Base-by-base conservation (phyloP, 2,888 invertebrate genomes). In the Epistrophe grossulariae region DNA sequence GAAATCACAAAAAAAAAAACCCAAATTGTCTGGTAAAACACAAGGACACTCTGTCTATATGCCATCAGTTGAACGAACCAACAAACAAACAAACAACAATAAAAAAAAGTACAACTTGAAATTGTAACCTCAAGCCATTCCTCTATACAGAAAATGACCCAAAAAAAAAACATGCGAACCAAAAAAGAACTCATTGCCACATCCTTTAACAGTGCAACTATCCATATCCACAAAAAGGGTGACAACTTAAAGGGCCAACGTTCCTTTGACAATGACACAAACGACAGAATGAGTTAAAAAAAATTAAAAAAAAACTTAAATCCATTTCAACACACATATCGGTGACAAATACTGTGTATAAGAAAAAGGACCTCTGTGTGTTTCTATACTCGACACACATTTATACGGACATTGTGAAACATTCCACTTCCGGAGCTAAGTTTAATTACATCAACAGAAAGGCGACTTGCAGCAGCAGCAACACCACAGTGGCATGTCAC, bases 371-470 rank as follows among this genome's bases (percentile, higher is more conserved):
- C 31, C 7, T 64, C 17, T 43, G 15, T 40, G 7, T 2, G 5
- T 52, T 24, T 50, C 6, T 50, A 19, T 50, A 2, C 4, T 31
- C 64, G 15, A 11, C 2, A 38, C 24, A 70, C 8, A 64, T 24
- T 24, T 19, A 68, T 28, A 55, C 2, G 68, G 48, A 66, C 68
- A 68, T 11, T 64, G 71, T 64, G 55, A 73, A 79, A 73, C 59
- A 71, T 80, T 50, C 45, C 59, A 45, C 68, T 55, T 62, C 62
- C 19, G 45, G 35, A 52, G 31, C 71, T 62, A 84, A 79, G 74
- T 84, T 84, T 84, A 84, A 84, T 79, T 84, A 84, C 79, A 84
- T 84, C 71, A 79, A 79, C 76, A 62, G 15, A 50, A 68, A 50
- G 38, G 35, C 28, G 55, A 28, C 74, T 62, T 70, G 40, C 70